A percentile compares a stretch with the other conserved stretches of the same genome.
Conservation (phyloP, 2,113 vertebrate species). For the Lophotis ruficrista region DNA sequence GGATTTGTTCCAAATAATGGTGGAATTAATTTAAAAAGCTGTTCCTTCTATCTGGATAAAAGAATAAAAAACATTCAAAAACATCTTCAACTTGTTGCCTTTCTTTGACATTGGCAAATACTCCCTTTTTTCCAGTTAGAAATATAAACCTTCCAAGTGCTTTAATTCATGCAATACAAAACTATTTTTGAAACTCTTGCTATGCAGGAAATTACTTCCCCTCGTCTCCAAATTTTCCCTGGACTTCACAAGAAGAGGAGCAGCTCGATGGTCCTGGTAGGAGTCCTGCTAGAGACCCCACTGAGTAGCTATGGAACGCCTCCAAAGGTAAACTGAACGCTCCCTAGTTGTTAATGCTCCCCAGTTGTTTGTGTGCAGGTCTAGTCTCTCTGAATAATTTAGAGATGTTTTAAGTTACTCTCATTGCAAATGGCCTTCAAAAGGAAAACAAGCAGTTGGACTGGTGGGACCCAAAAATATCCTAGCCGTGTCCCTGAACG, state of each 20-base stretch:
- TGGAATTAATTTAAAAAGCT: constrained; percentile 5
- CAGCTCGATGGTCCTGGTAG: neutral
- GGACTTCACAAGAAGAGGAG: neutral
- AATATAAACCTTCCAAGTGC: neutral
- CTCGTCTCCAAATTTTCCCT: neutral
- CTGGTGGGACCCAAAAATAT: neutral
- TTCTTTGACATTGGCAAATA: neutral
- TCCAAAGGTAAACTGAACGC: neutral
- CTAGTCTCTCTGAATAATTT: constrained; percentile 2
- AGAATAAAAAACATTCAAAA: neutral
- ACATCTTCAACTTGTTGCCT: neutral
- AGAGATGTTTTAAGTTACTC: constrained; percentile 8
- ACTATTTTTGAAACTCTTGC: neutral
- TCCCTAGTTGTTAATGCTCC: neutral
- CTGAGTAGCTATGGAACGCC: neutral
- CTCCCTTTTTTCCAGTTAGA: neutral
- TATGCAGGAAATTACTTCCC: neutral
- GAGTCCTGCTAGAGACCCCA: neutral
- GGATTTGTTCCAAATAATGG: constrained; percentile 37
- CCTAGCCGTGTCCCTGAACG: neutral
- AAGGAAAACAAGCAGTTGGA: neutral
- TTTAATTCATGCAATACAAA: neutral
- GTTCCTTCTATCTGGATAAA: neutral
- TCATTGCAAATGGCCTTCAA: neutral
- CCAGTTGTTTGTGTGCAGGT: neutral